A percentile compares a stretch with the other conserved stretches of the same genome.
Evolutionary conservation across 2,113 vertebrate species (phyloP).

Genomic region (Archocentrus centrarchus): DNA sequence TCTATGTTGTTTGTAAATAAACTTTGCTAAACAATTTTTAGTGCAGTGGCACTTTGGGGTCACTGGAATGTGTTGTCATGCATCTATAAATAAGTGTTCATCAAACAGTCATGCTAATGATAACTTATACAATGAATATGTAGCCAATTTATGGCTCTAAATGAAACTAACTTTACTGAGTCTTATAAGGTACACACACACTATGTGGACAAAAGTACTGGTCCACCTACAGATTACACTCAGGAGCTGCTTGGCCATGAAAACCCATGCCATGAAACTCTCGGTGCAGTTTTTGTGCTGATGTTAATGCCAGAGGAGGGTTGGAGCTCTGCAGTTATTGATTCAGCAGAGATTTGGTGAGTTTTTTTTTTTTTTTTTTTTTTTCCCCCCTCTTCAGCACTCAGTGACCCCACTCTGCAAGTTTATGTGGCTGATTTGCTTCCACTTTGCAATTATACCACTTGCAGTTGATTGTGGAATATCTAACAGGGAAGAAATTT

Average conservation of each 20-base stretch:
- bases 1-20: no score
- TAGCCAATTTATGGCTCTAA: neutral
- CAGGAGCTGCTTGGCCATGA: neutral
- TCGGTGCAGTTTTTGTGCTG: neutral
- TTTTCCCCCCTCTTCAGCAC: neutral
- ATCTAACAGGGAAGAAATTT: neutral
- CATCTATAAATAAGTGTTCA: no score
- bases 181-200: neutral
- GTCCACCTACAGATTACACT: neutral
- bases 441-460: neutral
- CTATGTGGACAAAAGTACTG: neutral
- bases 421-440: no score
- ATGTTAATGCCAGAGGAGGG: neutral
- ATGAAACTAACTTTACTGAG: neutral
- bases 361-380: neutral
- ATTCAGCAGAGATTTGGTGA: neutral
- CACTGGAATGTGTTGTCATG: no score
- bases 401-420: neutral
- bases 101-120: no score
- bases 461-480: neutral
- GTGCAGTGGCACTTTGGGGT: no score
- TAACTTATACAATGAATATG: no score
- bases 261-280: neutral
- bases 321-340: neutral
- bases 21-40: no score